Evolutionary conservation across 2,797 vertebrate species (phyloP).

Genomic region (Bovichtus variegatus): DNA sequence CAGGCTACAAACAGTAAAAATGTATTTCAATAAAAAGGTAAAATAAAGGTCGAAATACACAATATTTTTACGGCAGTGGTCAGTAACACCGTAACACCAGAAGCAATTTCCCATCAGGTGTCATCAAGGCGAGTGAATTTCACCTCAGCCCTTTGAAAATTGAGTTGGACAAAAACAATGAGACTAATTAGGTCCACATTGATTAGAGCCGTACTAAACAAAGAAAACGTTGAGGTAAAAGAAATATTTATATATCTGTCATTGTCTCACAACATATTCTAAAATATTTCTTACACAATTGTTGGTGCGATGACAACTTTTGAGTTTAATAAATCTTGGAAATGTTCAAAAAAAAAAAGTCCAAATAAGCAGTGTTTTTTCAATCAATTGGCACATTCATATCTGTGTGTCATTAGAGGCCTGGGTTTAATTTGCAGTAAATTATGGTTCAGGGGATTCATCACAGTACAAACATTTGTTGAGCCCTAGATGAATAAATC

Average conservation of each 20-base stretch:
- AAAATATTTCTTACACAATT: neutral
- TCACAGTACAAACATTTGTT: slow-evolving; percentile 77
- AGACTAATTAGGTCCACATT: neutral
- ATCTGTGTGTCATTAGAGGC: slow-evolving; percentile 42
- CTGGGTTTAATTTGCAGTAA: slow-evolving; percentile 70
- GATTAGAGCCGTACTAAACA: neutral
- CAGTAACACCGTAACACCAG: neutral
- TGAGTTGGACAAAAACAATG: neutral
- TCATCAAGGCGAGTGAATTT: neutral
- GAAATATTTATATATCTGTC: neutral
- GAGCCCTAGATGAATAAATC: slow-evolving; percentile 77
- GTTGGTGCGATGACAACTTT: neutral
- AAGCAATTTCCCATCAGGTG: neutral
- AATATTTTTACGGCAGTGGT: neutral
- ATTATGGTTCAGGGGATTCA: slow-evolving; percentile 70
- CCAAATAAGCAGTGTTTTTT: neutral
- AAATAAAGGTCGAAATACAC: neutral
- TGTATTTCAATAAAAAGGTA: neutral
- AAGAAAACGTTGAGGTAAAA: neutral
- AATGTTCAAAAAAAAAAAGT: slow-evolving; percentile 5
- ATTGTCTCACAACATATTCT: neutral
- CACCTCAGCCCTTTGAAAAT: neutral
- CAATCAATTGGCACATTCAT: slow-evolving; percentile 10
- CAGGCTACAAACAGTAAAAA: neutral
- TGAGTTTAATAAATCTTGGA: neutral